Conservation (phyloP, 2,113 vertebrate species). For the Solea senegalensis region DNA sequence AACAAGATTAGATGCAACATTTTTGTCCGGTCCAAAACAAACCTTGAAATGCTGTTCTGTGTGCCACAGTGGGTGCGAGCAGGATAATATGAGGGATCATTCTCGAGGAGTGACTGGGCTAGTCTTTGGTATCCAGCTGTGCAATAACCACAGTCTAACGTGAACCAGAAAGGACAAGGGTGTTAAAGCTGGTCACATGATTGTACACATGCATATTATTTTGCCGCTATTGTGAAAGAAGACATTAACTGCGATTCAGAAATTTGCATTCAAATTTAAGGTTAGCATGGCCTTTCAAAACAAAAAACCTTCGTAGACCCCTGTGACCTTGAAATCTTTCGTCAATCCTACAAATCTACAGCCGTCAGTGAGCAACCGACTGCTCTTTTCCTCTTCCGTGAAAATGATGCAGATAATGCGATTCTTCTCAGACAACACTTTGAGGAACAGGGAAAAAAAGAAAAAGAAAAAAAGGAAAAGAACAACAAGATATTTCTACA, state of each 20-base stretch:
- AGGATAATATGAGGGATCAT: slow-evolving; percentile 40
- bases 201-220: slow-evolving; percentile 78
- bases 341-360: slow-evolving; percentile 39
- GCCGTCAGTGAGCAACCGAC: slow-evolving; percentile 32
- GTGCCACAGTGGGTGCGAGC: slow-evolving; percentile 25
- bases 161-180: slow-evolving; percentile 40
- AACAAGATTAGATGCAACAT: slow-evolving; percentile 12
- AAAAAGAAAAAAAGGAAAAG: neutral
- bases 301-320: slow-evolving; percentile 7
- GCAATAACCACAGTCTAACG: slow-evolving; percentile 63
- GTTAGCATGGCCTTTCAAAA: slow-evolving; percentile 10
- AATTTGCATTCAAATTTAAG: slow-evolving; percentile 27
- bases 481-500: slow-evolving; percentile 41
- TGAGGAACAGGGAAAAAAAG: slow-evolving; percentile 9
- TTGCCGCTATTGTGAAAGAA: slow-evolving; percentile 25
- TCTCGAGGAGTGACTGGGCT: slow-evolving; percentile 38
- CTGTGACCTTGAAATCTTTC: slow-evolving; percentile 18
- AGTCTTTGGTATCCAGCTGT: slow-evolving; percentile 82
- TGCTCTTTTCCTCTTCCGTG: slow-evolving; percentile 53
- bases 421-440: slow-evolving; percentile 53
- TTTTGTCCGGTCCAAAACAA: slow-evolving; percentile 4
- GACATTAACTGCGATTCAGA: slow-evolving; percentile 14
- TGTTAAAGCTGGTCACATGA: slow-evolving; percentile 67
- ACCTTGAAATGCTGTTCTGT: slow-evolving; percentile 10
- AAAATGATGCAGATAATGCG: slow-evolving; percentile 52